phyloP scores from a whole-genome alignment of 1,140 invertebrate genomes.

The Brachystomella parvula region DNA sequence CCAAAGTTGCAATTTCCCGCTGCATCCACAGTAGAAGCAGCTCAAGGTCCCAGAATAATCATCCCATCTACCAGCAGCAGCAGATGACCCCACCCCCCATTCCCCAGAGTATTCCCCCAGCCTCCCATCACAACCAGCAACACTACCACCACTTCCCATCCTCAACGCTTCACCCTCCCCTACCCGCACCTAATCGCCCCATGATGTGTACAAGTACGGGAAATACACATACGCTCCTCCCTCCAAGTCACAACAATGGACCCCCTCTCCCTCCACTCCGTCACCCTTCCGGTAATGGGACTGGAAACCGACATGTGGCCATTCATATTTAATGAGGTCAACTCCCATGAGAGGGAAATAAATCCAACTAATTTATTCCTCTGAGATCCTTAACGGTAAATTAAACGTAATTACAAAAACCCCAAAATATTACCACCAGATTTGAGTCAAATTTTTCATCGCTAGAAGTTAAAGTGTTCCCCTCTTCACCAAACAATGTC shows the following conservation, averaged over 20 bases:
- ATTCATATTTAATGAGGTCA: slow-evolving; percentile 30
- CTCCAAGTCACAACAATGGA: background rate
- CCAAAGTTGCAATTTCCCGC: slow-evolving; percentile 29
- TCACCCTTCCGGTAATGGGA: slow-evolving; percentile 26
- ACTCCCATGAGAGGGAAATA: background rate
- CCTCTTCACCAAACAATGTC: no score
- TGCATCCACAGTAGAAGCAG: slow-evolving; percentile 21
- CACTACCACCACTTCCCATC: slow-evolving; percentile 7
- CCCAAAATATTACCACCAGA: no score
- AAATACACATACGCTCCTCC: slow-evolving; percentile 5
- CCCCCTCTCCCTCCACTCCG: background rate
- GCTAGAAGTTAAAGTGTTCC: no score
- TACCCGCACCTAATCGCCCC: slow-evolving; percentile 11
- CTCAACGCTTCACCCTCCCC: slow-evolving; percentile 5
- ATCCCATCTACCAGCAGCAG: background rate
- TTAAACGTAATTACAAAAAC: no score
- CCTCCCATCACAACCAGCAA: background rate
- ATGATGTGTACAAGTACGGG: slow-evolving; percentile 12
- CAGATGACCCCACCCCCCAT: background rate
- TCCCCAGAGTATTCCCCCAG: background rate
- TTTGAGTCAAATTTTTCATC: no score
- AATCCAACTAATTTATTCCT: background rate
- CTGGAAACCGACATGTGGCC: slow-evolving; percentile 34
- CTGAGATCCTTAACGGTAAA: no score
- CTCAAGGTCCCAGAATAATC: background rate